These are phyloP conservation scores for Camponotus fellah DNA, from an alignment of 2,888 invertebrate genomes.

Conservation along the genomic window DNA sequence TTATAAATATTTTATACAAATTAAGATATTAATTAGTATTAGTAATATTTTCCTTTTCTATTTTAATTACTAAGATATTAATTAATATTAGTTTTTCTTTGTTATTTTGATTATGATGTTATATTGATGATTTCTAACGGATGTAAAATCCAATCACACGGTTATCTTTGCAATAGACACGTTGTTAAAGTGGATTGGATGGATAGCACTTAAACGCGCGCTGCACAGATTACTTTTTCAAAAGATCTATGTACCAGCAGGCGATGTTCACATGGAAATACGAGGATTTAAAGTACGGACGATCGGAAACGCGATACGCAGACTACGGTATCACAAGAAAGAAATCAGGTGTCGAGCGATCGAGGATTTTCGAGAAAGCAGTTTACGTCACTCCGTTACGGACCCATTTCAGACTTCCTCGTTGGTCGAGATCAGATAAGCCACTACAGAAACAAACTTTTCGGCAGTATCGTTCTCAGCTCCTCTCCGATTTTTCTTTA, in stretches of 20 bases:
- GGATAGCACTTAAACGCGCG: constrained; percentile 23
- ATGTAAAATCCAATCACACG: neutral
- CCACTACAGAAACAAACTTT: constrained; percentile 78
- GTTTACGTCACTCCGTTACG: constrained; percentile 70
- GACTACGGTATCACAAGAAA: constrained; percentile 65
- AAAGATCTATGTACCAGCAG: constrained; percentile 31
- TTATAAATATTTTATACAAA: neutral
- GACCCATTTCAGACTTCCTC: constrained; percentile 73
- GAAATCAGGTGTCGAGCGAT: constrained; percentile 75
- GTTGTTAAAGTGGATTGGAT: neutral
- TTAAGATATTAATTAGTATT: neutral
- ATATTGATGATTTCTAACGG: neutral
- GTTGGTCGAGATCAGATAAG: constrained; percentile 77
- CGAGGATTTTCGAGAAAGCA: constrained; percentile 68
- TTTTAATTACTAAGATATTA: neutral
- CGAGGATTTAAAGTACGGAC: constrained; percentile 64
- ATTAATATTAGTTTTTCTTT: neutral
- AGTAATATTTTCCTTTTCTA: neutral
- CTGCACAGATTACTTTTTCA: constrained; percentile 41
- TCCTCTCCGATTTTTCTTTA: constrained; percentile 57
- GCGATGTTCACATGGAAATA: constrained; percentile 60
- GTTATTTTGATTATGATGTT: neutral
- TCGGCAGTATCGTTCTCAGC: constrained; percentile 69
- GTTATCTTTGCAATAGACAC: neutral
- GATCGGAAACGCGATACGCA: constrained; percentile 66